Conservation (phyloP, 2,888 invertebrate genomes). For the Tiphia femorata region DNA sequence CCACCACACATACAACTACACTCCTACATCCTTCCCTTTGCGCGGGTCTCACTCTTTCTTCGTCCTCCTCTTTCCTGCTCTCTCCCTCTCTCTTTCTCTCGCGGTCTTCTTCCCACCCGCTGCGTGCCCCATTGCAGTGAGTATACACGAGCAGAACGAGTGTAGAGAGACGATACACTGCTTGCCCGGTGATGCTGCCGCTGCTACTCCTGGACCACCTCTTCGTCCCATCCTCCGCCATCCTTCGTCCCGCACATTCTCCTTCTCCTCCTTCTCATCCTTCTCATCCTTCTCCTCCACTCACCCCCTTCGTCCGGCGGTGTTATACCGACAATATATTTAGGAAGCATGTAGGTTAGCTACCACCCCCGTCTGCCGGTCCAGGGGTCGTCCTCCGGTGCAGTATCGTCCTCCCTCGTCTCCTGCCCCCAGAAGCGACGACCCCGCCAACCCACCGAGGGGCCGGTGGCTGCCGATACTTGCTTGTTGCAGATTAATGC, state of each 20-base stretch:
- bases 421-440: constrained; percentile 16
- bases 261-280: constrained; percentile 10
- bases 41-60: neutral
- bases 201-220: constrained; percentile 24
- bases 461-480: constrained; percentile 58
- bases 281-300: neutral
- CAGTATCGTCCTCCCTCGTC: constrained; percentile 23
- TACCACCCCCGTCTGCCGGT: constrained; percentile 26
- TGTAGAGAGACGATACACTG: constrained; percentile 40
- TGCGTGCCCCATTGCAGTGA: constrained; percentile 19
- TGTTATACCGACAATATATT: constrained; percentile 55
- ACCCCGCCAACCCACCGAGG: constrained; percentile 24
- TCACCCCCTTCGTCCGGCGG: constrained; percentile 17
- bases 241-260: constrained; percentile 8
- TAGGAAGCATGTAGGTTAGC: constrained; percentile 52
- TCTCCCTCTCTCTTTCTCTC: constrained; percentile 18
- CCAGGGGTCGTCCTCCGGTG: constrained; percentile 24
- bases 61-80: neutral
- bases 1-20: too few relatives aligned
- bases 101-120: too few relatives aligned
- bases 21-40: constrained; percentile 9
- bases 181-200: constrained; percentile 27
- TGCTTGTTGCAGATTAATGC: constrained; percentile 60
- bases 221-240: constrained; percentile 13
- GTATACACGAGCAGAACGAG: constrained; percentile 35